Evolutionary conservation across 2,888 invertebrate genomes (phyloP).

Genomic region (Tinea pellionella): DNA sequence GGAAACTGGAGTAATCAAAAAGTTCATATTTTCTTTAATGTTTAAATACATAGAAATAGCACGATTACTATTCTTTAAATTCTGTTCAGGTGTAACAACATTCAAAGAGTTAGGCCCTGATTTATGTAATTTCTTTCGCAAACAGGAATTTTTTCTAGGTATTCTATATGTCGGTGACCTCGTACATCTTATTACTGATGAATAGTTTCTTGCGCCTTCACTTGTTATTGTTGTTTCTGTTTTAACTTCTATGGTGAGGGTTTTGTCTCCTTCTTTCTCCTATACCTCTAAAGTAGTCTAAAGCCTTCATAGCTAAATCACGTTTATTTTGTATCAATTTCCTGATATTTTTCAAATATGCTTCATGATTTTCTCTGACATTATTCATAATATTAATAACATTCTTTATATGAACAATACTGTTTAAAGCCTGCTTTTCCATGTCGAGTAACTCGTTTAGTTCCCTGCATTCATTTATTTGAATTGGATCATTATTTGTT

Average conservation of each 20-base stretch:
- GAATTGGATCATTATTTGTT: conserved; percentile 22
- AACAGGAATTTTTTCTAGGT: conserved; percentile 41
- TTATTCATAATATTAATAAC: conserved; percentile 31
- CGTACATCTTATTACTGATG: conserved; percentile 37
- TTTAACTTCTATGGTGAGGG: conserved; percentile 20
- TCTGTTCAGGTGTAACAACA: conserved; percentile 20
- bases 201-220: conserved; percentile 15
- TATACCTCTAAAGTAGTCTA: too few species aligned
- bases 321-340: conserved; percentile 28
- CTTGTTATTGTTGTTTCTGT: background rate
- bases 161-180: conserved; percentile 47
- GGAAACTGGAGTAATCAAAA: conserved; percentile 43
- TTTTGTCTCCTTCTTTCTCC: conserved; percentile 24
- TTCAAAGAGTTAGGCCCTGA: conserved; percentile 43
- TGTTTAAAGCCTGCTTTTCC: conserved; percentile 33
- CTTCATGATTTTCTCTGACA: conserved; percentile 37
- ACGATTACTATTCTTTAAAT: conserved; percentile 26
- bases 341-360: conserved; percentile 33
- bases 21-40: conserved; percentile 50
- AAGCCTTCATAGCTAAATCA: background rate
- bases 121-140: conserved; percentile 43
- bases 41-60: conserved; percentile 50
- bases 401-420: conserved; percentile 38
- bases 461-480: conserved; percentile 25
- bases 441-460: conserved; percentile 35